These are phyloP conservation scores for Myotis pilosus DNA, from an alignment of 2,797 vertebrate species.

Conservation along the genomic window DNA sequence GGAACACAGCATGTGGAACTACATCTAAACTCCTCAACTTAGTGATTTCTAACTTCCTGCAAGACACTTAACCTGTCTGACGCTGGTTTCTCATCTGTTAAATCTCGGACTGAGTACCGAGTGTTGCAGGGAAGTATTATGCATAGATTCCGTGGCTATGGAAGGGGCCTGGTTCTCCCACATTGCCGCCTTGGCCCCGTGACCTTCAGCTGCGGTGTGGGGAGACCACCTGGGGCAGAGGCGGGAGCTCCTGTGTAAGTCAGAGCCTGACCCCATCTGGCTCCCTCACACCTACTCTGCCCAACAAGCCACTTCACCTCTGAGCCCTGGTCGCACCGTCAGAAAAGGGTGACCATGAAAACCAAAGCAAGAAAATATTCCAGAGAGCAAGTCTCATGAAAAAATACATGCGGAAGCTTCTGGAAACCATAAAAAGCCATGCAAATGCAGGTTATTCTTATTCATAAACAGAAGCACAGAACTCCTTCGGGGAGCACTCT, in stretches of 20 bases:
- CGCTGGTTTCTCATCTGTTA: not conserved
- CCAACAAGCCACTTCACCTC: not conserved
- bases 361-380: not conserved
- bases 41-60: not conserved
- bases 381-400: not conserved
- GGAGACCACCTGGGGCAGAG: too few species aligned
- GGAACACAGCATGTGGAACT: not conserved
- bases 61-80: not conserved
- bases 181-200: not conserved
- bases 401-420: not conserved
- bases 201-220: not conserved
- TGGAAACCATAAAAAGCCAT: not conserved
- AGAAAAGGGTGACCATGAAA: not conserved
- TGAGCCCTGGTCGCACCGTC: not conserved
- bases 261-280: not conserved
- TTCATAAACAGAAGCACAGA: not conserved
- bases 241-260: not conserved
- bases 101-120: not conserved
- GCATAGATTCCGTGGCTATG: not conserved
- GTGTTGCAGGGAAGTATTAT: not conserved
- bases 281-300: not conserved
- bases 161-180: not conserved
- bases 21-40: not conserved
- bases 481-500: not conserved
- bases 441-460: not conserved